Base-by-base conservation (phyloP, 2,113 vertebrate species). In the Austrofundulus limnaeus region DNA sequence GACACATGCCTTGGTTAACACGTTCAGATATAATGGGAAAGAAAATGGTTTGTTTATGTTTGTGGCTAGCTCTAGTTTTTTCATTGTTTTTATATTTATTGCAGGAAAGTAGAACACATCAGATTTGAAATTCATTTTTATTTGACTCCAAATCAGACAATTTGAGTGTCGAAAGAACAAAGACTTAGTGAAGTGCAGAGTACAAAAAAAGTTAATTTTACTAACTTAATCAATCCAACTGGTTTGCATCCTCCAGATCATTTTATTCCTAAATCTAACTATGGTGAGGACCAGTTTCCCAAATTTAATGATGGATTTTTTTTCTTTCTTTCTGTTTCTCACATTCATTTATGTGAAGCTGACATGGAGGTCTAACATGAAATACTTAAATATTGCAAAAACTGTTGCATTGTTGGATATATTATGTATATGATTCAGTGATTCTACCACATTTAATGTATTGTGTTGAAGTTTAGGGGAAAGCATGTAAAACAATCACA, bases 21-120 rank as follows among this genome's bases (percentile, higher is more conserved):
- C 51, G 21, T 60, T 66, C 13, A 13, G 41, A 37, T 46, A 17
- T 66, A 61, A 63, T 70, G 47, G 31, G 45, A 24, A 34, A 45
- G 43, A 62, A 67, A 67, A 54, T 42, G 14, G 25, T 41, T 7
- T n/a, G 17, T 49, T 38, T 45, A 34, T 16, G 5, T 61, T 68
- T 49, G n/a, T 46, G 25, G 14, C 12, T 5, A 8, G 6, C n/a
- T 23, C 28, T 59, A 4, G 37, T 41, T 43, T 25, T 11, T 46
- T 48, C 48, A 37, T 12, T 15, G 17, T 5, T 11, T 11, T 2
- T 43, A 4, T 17, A 14, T 59, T 25, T 15, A 17, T 10, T 28
- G 11, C 14, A n/a, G 24, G n/a, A 60, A 12, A 15, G 13, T 16
- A 21, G 46, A 46, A 59, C 4, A 28, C 11, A 46, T 34, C 6